Conservation (phyloP, 2,797 vertebrate species). For the Xiphophorus birchmanni region DNA sequence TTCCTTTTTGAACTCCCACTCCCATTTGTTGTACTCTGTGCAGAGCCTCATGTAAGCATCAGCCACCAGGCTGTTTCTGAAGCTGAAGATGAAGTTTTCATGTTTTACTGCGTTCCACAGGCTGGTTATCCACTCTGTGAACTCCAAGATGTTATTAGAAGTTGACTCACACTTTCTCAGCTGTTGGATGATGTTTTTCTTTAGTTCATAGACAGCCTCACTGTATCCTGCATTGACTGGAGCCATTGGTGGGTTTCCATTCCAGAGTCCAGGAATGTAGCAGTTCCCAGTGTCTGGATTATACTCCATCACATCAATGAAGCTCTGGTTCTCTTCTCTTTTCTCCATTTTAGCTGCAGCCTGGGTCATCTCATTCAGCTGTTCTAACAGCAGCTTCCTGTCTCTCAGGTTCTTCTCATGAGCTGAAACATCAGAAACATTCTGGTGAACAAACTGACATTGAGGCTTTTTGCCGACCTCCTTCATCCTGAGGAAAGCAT, state of each 20-base stretch:
- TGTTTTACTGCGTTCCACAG: conserved; percentile 79
- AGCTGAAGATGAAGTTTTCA: conserved; percentile 80
- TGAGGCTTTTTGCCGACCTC: conserved; percentile 71
- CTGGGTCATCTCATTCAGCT: conserved; percentile 74
- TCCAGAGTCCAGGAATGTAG: conserved; percentile 85
- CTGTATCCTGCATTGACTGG: conserved; percentile 83
- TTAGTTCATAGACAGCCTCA: conserved; percentile 80
- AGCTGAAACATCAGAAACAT: conserved; percentile 76
- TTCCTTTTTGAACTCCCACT: conserved; percentile 67
- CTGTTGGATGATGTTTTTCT: conserved; percentile 75
- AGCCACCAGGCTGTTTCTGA: conserved; percentile 77
- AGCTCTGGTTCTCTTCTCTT: conserved; percentile 58
- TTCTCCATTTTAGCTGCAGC: conserved; percentile 76
- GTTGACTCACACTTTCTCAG: conserved; percentile 56
- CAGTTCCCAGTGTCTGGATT: conserved; percentile 77
- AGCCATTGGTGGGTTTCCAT: conserved; percentile 85
- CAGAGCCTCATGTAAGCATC: conserved; percentile 72
- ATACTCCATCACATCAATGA: conserved; percentile 77
- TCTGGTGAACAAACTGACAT: conserved; percentile 80
- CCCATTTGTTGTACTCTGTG: conserved; percentile 68
- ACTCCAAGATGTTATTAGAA: conserved; percentile 64
- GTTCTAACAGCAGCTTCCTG: conserved; percentile 67
- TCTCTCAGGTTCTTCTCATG: conserved; percentile 75
- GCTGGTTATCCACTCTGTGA: conserved; percentile 76
- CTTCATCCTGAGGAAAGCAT: conserved; percentile 79